phyloP scores from a whole-genome alignment of 2,888 invertebrate genomes.

The Proisotoma minuta region DNA sequence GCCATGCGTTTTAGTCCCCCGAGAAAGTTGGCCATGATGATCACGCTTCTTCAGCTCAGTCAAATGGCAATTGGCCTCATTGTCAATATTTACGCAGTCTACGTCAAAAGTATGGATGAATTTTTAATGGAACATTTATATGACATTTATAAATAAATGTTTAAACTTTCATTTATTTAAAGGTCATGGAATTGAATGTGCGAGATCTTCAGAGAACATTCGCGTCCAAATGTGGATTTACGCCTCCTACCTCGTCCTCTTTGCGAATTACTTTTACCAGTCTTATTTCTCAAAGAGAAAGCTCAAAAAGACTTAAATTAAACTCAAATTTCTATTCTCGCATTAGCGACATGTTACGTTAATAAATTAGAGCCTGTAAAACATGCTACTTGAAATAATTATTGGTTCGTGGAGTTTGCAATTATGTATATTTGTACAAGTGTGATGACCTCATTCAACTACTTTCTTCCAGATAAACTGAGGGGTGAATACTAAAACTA shows the following conservation, averaged over 20 bases:
- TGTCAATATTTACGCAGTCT: slow-evolving; percentile 9
- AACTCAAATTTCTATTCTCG: too few relatives aligned
- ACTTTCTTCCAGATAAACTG: not conserved
- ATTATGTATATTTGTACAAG: too few relatives aligned
- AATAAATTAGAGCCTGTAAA: too few relatives aligned
- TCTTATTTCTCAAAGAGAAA: slow-evolving; percentile 61
- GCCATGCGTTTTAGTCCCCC: slow-evolving; percentile 16
- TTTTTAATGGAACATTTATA: not conserved
- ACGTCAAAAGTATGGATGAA: slow-evolving; percentile 9
- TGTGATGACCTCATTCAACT: not conserved
- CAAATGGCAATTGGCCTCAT: slow-evolving; percentile 21
- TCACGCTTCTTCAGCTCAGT: slow-evolving; percentile 19
- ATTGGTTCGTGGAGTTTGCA: too few relatives aligned
- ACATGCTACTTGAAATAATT: too few relatives aligned
- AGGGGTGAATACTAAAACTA: not conserved
- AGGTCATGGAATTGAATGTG: slow-evolving; percentile 34
- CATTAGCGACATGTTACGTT: too few relatives aligned
- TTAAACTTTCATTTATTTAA: not conserved
- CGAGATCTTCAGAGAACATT: slow-evolving; percentile 50
- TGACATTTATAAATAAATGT: not conserved
- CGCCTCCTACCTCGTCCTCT: slow-evolving; percentile 86
- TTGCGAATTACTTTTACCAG: slow-evolving; percentile 89
- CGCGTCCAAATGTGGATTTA: slow-evolving; percentile 87
- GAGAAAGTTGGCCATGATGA: slow-evolving; percentile 14
- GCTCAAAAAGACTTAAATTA: slow-evolving; percentile 18